phyloP scores from a whole-genome alignment of 2,113 vertebrate species.

The Sylvia atricapilla region DNA sequence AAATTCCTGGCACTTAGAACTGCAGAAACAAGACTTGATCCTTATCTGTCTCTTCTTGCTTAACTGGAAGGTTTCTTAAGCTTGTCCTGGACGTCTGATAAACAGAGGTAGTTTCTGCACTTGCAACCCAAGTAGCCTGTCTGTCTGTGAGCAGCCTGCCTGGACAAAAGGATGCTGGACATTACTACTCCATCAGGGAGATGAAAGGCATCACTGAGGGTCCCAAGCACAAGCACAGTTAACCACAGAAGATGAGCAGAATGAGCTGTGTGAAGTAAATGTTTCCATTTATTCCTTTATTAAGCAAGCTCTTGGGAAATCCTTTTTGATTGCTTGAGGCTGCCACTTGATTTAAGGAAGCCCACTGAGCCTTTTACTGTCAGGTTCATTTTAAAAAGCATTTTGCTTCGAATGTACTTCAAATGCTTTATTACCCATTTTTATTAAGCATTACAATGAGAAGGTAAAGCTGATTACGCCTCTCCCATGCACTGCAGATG shows the following conservation, averaged over 20 bases:
- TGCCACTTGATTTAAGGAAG: constrained; percentile 1
- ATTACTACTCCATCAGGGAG: accelerated
- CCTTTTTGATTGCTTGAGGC: constrained; percentile 16
- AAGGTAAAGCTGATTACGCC: neutral
- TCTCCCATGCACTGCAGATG: neutral
- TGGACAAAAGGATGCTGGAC: neutral
- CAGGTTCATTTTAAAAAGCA: constrained; percentile 15
- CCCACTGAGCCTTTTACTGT: constrained; percentile 1
- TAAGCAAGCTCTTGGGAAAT: constrained; percentile 41
- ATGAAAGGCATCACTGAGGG: neutral
- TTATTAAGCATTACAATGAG: constrained; percentile 13
- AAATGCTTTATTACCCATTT: constrained; percentile 30
- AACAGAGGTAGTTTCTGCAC: neutral
- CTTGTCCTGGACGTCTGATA: neutral
- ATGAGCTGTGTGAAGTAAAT: neutral
- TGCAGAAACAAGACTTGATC: neutral
- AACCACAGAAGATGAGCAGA: neutral
- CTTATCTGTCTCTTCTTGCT: neutral
- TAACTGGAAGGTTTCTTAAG: neutral
- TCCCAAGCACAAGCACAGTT: neutral
- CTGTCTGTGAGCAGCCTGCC: neutral
- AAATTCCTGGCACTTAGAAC: neutral
- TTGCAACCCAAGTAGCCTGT: neutral
- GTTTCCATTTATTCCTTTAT: neutral
- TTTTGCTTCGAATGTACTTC: constrained; percentile 7